phyloP scores from a whole-genome alignment of 2,113 vertebrate genomes.

The rat (Rattus norvegicus) region DNA sequence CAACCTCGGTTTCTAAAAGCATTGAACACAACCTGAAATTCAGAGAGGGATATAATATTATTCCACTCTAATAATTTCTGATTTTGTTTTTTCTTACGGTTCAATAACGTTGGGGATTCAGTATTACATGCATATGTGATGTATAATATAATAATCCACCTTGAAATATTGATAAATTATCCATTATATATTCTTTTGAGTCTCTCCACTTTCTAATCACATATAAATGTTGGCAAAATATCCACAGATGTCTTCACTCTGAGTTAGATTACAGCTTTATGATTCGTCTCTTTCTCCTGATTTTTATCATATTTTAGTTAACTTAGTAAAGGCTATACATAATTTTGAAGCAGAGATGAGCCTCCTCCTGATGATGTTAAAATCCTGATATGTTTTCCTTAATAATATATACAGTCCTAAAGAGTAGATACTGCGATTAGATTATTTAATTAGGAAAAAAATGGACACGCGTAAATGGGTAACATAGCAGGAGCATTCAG shows the following conservation, averaged over 20 bases:
- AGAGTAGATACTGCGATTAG: background rate
- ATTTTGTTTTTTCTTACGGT: background rate
- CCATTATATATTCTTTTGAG: background rate
- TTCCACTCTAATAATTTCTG: background rate
- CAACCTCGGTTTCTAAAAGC: constrained; percentile 85
- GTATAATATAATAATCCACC: background rate
- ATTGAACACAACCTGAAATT: constrained; percentile 91
- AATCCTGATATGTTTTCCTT: background rate
- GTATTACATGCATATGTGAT: background rate
- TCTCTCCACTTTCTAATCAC: fast-evolving
- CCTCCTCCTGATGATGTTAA: background rate
- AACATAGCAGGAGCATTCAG: background rate
- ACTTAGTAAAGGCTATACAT: background rate
- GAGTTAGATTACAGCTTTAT: background rate
- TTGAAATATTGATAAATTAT: background rate
- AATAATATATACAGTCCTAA: background rate
- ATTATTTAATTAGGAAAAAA: background rate
- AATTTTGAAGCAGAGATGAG: background rate
- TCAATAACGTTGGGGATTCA: background rate
- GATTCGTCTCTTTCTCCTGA: background rate
- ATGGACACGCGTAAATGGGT: background rate
- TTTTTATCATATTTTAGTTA: background rate
- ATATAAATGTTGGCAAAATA: background rate
- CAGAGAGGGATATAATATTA: background rate
- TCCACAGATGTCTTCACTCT: background rate